A percentile compares a stretch with the other conserved stretches of the same genome.
These are phyloP conservation scores for Galaxea fascicularis DNA, from an alignment of 92 coral and sea anemone genomes.

Conservation along the genomic window DNA sequence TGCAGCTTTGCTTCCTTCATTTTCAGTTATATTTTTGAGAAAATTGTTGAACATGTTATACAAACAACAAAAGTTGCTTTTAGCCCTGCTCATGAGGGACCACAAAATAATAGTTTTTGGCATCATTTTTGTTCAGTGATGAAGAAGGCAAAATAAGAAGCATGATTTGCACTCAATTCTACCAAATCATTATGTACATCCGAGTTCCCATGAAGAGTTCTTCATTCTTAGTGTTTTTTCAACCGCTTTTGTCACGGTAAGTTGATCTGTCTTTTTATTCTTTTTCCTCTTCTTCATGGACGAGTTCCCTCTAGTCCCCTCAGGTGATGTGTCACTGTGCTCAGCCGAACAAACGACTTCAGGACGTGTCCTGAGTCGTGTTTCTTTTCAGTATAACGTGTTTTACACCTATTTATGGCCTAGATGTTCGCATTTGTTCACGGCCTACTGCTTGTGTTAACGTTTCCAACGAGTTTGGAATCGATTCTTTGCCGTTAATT, in stretches of 20 bases:
- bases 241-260: background rate
- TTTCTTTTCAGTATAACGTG: background rate
- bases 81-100: too few relatives aligned
- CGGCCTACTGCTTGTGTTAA: background rate
- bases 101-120: too few relatives aligned
- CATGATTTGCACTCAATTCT: too few relatives aligned
- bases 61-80: too few relatives aligned
- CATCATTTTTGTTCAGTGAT: too few relatives aligned
- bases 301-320: background rate
- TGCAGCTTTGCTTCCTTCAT: too few relatives aligned
- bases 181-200: too few relatives aligned
- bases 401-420: slow-evolving; percentile 3
- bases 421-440: too few relatives aligned
- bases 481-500: background rate
- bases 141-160: too few relatives aligned
- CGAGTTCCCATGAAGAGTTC: too few relatives aligned
- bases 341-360: slow-evolving; percentile 6
- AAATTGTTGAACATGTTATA: too few relatives aligned
- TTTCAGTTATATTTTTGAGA: too few relatives aligned
- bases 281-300: slow-evolving; percentile 3
- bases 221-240: slow-evolving; percentile 2
- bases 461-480: background rate
- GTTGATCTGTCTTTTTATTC: background rate
- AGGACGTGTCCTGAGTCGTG: slow-evolving; percentile 17
- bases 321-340: slow-evolving; percentile 1